phyloP scores from a whole-genome alignment of 2,113 vertebrate genomes.

The Cebus imitator region DNA sequence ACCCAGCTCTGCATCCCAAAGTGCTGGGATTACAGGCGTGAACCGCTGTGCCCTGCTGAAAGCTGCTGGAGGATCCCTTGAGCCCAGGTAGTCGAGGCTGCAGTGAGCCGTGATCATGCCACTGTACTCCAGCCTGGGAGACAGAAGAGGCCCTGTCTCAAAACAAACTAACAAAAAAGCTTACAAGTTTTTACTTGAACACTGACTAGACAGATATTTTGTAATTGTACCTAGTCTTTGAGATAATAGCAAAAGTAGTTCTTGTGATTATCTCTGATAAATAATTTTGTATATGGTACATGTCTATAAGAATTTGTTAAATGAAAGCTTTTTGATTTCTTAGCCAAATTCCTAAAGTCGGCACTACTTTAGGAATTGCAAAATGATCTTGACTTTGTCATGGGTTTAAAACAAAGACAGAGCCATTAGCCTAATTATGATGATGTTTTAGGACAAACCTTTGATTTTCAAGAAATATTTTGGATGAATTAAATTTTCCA shows the following conservation, averaged over 20 bases:
- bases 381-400: conserved; percentile 6
- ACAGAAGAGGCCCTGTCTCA: too few species aligned
- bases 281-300: neutral
- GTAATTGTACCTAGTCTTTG: neutral
- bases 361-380: neutral
- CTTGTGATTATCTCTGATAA: neutral
- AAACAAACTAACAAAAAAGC: neutral
- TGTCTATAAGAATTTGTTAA: conserved; percentile 16
- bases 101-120: too few species aligned
- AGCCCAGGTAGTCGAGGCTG: too few species aligned
- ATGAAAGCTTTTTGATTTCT: neutral
- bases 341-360: neutral
- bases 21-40: too few species aligned
- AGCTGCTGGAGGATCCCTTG: too few species aligned
- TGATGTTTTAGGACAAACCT: neutral
- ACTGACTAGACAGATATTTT: neutral
- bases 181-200: neutral
- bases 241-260: neutral
- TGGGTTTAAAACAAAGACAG: conserved; percentile 2
- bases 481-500: conserved; percentile 35
- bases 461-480: conserved; percentile 47
- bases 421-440: neutral
- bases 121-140: too few species aligned
- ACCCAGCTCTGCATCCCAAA: too few species aligned
- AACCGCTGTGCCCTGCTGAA: too few species aligned